phyloP scores from a whole-genome alignment of 2,113 vertebrate species.

The Ophthalmolycus amberensis region DNA sequence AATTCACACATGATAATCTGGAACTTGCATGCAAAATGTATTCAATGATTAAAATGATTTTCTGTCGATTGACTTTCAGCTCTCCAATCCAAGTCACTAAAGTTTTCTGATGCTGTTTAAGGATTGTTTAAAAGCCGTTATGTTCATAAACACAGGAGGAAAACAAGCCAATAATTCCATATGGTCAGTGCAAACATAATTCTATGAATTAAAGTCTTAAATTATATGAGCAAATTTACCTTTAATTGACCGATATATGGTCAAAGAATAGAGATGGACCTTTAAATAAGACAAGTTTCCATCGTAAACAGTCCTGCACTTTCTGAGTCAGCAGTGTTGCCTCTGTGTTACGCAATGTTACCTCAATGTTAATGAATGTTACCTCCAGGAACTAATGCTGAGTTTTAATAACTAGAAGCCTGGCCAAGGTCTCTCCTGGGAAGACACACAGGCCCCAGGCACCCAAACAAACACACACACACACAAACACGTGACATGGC shows the following conservation, averaged over 20 bases:
- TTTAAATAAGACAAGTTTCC: not conserved
- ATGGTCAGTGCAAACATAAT: no score
- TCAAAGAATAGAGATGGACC: not conserved
- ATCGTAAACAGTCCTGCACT: constrained; percentile 1
- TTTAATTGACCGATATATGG: not conserved
- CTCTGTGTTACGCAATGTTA: constrained; percentile 29
- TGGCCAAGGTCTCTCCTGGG: constrained; percentile 34
- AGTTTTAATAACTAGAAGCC: constrained; percentile 46
- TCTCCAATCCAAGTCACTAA: no score
- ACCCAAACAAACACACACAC: not conserved
- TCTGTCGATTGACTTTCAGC: no score
- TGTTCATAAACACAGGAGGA: not conserved
- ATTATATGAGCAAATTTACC: not conserved
- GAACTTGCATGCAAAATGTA: not conserved
- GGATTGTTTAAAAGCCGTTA: no score
- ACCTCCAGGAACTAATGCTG: constrained; percentile 33
- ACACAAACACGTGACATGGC: not conserved
- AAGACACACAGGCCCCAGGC: constrained; percentile 15
- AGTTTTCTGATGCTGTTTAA: no score
- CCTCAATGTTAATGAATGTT: constrained; percentile 21
- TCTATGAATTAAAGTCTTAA: not conserved
- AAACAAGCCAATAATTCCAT: not conserved
- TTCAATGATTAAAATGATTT: no score
- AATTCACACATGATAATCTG: no score
- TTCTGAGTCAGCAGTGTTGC: constrained; percentile 21